These are phyloP conservation scores for Drosophila aldrichi DNA, from an alignment of 2,888 invertebrate genomes.

Conservation along the genomic window DNA sequence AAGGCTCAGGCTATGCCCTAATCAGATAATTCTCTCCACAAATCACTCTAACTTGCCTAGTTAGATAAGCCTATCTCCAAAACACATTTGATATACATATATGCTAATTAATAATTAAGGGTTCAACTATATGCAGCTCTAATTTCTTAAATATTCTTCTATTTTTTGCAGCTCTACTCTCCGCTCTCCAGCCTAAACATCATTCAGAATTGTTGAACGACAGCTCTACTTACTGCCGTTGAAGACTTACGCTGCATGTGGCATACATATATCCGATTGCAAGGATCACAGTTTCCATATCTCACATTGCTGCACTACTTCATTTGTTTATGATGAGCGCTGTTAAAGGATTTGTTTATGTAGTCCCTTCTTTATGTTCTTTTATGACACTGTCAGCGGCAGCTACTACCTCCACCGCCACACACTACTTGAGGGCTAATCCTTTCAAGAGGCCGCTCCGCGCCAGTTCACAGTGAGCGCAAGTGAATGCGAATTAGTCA, in stretches of 20 bases:
- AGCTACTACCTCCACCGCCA: slow-evolving; percentile 20
- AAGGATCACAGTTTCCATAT: not conserved
- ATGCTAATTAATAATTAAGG: too few relatives aligned
- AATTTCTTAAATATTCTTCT: too few relatives aligned
- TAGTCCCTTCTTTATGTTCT: slow-evolving; percentile 50
- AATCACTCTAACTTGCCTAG: too few relatives aligned
- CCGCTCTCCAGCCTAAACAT: too few relatives aligned
- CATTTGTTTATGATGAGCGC: slow-evolving; percentile 60
- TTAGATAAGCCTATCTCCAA: too few relatives aligned
- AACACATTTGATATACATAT: too few relatives aligned
- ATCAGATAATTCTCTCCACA: too few relatives aligned
- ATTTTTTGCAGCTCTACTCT: not conserved
- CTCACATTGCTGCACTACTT: slow-evolving; percentile 34
- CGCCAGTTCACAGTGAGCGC: slow-evolving; percentile 21
- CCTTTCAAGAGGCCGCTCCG: slow-evolving; percentile 61
- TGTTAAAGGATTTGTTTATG: slow-evolving; percentile 64
- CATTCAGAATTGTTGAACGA: not conserved
- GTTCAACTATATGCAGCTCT: too few relatives aligned
- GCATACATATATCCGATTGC: slow-evolving; percentile 17
- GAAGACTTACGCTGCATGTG: slow-evolving; percentile 64
- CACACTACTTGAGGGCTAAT: slow-evolving; percentile 51
- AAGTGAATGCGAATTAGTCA: slow-evolving; percentile 61
- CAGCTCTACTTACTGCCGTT: slow-evolving; percentile 2
- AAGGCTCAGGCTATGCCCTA: too few relatives aligned
- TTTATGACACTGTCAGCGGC: slow-evolving; percentile 31